phyloP scores from a whole-genome alignment of 2,113 vertebrate species.

The Amia ocellicauda region DNA sequence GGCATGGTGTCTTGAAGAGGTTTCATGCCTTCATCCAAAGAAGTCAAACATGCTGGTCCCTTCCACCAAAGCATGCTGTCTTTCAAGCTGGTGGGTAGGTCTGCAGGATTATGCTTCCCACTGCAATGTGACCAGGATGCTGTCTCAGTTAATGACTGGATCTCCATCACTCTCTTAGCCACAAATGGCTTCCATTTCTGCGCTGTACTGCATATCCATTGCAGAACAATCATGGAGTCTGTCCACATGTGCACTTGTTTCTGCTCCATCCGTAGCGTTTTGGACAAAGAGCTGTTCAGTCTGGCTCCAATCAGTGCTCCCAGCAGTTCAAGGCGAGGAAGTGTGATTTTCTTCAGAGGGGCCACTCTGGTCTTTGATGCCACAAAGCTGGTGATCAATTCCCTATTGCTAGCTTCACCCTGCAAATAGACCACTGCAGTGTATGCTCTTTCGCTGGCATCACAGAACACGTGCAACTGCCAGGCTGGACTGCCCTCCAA shows the following conservation, averaged over 20 bases:
- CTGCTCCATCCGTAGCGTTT: neutral
- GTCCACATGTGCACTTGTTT: neutral
- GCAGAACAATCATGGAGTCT: slow-evolving; percentile 4
- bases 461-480: slow-evolving; percentile 16
- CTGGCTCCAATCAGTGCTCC: slow-evolving; percentile 4
- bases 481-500: neutral
- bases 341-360: too few species aligned
- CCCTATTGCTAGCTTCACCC: neutral
- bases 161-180: neutral
- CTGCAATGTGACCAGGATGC: too few species aligned
- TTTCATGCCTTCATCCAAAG: slow-evolving; percentile 7
- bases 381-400: too few species aligned
- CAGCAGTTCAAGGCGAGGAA: neutral
- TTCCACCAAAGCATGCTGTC: too few species aligned
- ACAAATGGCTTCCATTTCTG: neutral
- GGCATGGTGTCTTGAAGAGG: neutral
- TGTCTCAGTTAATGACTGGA: slow-evolving; percentile 19
- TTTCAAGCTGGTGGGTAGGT: too few species aligned
- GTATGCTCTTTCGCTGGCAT: slow-evolving; percentile 9
- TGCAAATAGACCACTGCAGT: slow-evolving; percentile 1
- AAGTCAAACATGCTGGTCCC: too few species aligned
- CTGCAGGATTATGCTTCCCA: too few species aligned
- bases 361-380: too few species aligned
- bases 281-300: neutral
- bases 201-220: neutral